phyloP scores from a whole-genome alignment of 1,140 invertebrate species.

The Nasonia vitripennis region DNA sequence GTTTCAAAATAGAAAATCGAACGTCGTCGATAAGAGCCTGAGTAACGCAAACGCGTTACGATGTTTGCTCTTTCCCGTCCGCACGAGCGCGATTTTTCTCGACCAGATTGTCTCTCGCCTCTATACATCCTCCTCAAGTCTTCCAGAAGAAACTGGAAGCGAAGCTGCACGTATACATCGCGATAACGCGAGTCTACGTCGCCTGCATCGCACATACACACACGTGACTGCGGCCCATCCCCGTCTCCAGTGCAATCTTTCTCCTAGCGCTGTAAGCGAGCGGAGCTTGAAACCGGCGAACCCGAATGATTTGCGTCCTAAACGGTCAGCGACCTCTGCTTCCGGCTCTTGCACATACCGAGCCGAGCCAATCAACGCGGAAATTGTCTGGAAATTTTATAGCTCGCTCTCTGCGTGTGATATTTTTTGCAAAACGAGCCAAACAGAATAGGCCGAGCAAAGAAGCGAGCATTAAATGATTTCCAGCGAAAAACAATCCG shows the following conservation, averaged over 20 bases:
- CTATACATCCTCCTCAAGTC: neutral
- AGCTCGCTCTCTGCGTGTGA: neutral
- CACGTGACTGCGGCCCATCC: conserved; percentile 67
- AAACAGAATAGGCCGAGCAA: too few species aligned
- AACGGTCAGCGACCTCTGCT: conserved; percentile 66
- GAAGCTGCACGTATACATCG: conserved; percentile 3
- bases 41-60: conserved; percentile 66
- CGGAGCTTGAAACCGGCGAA: conserved; percentile 47
- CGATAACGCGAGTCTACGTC: conserved; percentile 66
- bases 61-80: conserved; percentile 60
- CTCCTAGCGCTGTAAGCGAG: neutral
- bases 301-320: conserved; percentile 69
- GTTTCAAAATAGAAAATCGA: too few species aligned
- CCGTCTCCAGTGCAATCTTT: neutral
- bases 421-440: too few species aligned
- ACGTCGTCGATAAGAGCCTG: neutral
- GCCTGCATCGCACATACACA: conserved; percentile 47
- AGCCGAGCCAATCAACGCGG: neutral
- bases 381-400: neutral
- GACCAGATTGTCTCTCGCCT: conserved; percentile 7
- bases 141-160: conserved; percentile 51
- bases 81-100: conserved; percentile 53
- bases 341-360: neutral
- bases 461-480: neutral
- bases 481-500: neutral